Base-by-base conservation (phyloP, 2,797 vertebrate genomes). In the Sparus aurata region DNA sequence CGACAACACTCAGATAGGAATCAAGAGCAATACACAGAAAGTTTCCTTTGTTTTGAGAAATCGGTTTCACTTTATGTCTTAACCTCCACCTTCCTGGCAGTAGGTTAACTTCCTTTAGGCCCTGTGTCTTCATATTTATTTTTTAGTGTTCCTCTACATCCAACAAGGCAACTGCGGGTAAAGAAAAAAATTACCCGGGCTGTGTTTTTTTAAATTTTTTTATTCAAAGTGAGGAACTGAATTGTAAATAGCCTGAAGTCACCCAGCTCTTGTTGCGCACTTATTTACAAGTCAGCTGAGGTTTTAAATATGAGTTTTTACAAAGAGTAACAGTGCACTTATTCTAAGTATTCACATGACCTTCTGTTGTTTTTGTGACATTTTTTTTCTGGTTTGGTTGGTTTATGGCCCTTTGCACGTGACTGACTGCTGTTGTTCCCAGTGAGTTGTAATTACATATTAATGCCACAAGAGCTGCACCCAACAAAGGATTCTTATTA, bases 61-160 rank as follows among this genome's bases (percentile, higher is more conserved):
- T 87, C 2, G 4, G 75, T 79, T 90, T 86, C 54, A 63, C 69
- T 87, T 79, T 67, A 18, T 55, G 34, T 55, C 49, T 75, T 76
- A 45, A 62, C 25, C 30, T 66, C 53, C 25, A 49, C 67, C 57
- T 72, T 38, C 57, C 27, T 50, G 69, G 49, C 59, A 54, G 34
- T 47, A 47, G 13, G 46, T 73, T 73, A 73, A 70, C 71, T 79
- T 87, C 41, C 63, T 84, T 72, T 63, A 17, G 23, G 46, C 16
- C 23, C 2, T 0, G 0, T 69, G 13, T 67, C n/a, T 67, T 78
- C 50, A 20, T 13, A 12, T 68, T 34, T 16, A 17, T 53, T 16
- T 65, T 25, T 54, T 46, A 55, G 16, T 17, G 5, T 58, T 82
- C 20, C 17, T 46, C 25, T 61, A 12, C 20, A 63, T 59, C 2